Evolutionary conservation across 2,797 vertebrate genomes (phyloP), one percentile per base, ranked within the genome.

Genomic region (Enteromius argenteus): DNA sequence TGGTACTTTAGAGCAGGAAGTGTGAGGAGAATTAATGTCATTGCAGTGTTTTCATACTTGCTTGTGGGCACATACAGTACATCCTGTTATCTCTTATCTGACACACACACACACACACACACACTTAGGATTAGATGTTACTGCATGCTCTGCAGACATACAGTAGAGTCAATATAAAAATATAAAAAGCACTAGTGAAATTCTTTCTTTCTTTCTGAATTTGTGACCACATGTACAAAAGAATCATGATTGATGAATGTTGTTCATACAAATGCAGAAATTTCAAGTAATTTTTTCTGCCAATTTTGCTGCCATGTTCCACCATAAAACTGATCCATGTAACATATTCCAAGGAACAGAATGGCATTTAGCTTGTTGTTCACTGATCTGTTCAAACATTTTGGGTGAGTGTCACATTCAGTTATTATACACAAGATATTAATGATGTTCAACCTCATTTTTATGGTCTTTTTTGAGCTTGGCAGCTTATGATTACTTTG

Each of bases 1-100:
- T 62, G 51, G 46, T 83, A 62, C 81, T 68, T 68, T 77, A 21
- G 75, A 79, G 67, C 39, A 84, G 82, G 21, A 62, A 60, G 39
- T 58, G 66, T 71, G 67, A 35, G 37, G 30, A 60, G 76, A 84
- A 72, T 84, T 60, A 71, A 60, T 72, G 44, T n/a, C 19, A 21
- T 69, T 46, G 51, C 64, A 58, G 27, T 68, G 81, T 83, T 64
- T 76, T 68, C 46, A 83, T 32, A 68, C 66, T 58, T 78, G 37
- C 64, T 71, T 35, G 3, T 8, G 37, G 64, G 60, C 77, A 49
- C 42, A 66, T 67, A 8, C 32, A 32, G 32, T 32, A 32, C 11
- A 60, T 76, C 56, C 2, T 58, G 21, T 42, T 42, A 76, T 76
- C 53, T 60, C n/a, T 42, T 60, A 60, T 27, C 74, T 23, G 13